phyloP scores from a whole-genome alignment of 2,888 invertebrate species.

The Parapristionchus giblindavisi region DNA sequence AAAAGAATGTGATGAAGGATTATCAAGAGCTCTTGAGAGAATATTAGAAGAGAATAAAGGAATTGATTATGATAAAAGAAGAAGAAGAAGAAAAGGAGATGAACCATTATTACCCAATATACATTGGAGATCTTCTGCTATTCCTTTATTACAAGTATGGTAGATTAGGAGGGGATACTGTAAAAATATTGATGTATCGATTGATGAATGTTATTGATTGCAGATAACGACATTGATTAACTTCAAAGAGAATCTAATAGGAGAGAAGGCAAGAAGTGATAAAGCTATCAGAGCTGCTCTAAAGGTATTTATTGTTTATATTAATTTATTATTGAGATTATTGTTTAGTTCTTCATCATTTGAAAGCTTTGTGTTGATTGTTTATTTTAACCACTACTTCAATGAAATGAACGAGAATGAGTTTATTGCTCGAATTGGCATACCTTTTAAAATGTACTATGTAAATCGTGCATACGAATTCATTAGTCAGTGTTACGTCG shows the following conservation, averaged over 20 bases:
- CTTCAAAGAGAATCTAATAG: slow-evolving; percentile 76
- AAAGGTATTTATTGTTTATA: slow-evolving; percentile 59
- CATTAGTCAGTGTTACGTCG: too few species aligned
- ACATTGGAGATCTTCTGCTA: slow-evolving; percentile 28
- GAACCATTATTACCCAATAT: background rate
- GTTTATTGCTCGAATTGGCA: too few species aligned
- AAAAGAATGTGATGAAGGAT: slow-evolving; percentile 22
- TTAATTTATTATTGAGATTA: too few species aligned
- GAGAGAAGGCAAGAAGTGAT: slow-evolving; percentile 74
- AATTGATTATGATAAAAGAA: slow-evolving; percentile 6
- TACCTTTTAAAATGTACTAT: too few species aligned
- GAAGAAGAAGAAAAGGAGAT: background rate
- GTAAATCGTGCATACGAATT: too few species aligned
- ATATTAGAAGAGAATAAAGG: slow-evolving; percentile 19
- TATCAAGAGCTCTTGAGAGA: slow-evolving; percentile 25
- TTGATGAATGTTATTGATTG: slow-evolving; percentile 39
- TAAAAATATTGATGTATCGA: slow-evolving; percentile 11
- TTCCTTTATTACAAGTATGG: slow-evolving; percentile 14
- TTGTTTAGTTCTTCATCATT: too few species aligned
- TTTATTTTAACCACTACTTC: too few species aligned
- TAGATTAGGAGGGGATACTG: background rate
- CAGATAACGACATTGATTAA: slow-evolving; percentile 91
- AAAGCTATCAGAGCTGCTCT: slow-evolving; percentile 81
- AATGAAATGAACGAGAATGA: too few species aligned
- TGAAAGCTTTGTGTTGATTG: too few species aligned